These are phyloP conservation scores for Calameuta pallipes DNA, from an alignment of 2,888 invertebrate species.

Conservation along the genomic window DNA sequence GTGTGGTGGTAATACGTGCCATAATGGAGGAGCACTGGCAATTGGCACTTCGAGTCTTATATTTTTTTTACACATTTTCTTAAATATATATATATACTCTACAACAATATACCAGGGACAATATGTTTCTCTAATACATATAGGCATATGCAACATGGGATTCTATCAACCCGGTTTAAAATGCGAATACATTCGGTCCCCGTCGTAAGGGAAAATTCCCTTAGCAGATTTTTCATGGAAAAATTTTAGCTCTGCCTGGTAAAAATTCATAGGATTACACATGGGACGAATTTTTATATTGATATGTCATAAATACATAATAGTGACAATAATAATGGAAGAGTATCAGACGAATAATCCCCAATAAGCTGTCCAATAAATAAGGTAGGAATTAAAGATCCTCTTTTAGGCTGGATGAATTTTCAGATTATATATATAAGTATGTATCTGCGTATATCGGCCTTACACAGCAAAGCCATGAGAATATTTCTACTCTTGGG, in stretches of 20 bases:
- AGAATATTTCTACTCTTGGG: neutral
- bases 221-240: neutral
- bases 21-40: neutral
- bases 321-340: neutral
- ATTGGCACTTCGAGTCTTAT: neutral
- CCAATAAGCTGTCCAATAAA: neutral
- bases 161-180: neutral
- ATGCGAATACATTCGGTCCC: neutral
- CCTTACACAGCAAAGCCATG: neutral
- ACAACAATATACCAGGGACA: neutral
- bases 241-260: neutral
- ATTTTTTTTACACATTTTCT: neutral
- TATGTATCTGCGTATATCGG: no score
- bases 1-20: neutral
- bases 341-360: neutral
- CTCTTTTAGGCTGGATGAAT: neutral
- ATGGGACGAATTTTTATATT: neutral
- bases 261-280: neutral
- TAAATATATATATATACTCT: neutral
- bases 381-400: neutral
- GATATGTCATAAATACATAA: no score
- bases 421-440: no score
- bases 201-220: neutral
- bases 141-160: no score
- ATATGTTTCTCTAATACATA: no score